Conservation (phyloP, 2,113 vertebrate genomes). For the Fukomys damarensis region DNA sequence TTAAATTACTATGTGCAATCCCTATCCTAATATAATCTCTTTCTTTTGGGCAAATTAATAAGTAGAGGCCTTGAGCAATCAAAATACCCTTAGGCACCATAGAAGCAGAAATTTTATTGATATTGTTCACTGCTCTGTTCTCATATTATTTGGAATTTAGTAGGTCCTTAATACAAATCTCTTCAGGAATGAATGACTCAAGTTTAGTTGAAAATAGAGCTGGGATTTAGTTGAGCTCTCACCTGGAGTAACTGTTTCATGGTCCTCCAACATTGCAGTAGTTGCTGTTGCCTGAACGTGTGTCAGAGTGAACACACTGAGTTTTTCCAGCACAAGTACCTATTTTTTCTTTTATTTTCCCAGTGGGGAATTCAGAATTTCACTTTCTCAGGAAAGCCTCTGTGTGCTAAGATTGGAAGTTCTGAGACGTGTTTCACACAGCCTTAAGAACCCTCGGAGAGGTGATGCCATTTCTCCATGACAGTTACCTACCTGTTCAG, state of each 20-base stretch:
- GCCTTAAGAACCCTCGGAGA: not conserved
- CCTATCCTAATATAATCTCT: not conserved
- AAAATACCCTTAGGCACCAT: not conserved
- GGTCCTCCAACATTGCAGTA: no score
- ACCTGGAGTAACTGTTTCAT: no score
- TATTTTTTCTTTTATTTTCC: not conserved
- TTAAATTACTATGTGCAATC: not conserved
- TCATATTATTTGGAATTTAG: not conserved
- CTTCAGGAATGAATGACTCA: not conserved
- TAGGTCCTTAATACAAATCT: not conserved
- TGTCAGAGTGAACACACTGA: not conserved
- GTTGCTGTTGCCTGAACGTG: not conserved
- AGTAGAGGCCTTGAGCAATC: not conserved
- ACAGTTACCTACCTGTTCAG: not conserved
- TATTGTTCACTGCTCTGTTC: not conserved
- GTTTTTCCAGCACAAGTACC: not conserved
- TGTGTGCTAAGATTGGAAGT: no score
- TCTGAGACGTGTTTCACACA: not conserved
- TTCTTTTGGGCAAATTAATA: not conserved
- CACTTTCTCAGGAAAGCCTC: accelerated
- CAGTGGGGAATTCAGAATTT: not conserved
- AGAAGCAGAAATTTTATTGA: not conserved
- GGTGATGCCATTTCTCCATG: not conserved
- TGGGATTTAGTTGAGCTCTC: not conserved
- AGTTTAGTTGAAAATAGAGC: not conserved